Base-by-base conservation (phyloP, 1,140 invertebrate genomes). In the Orchestia grillus region DNA sequence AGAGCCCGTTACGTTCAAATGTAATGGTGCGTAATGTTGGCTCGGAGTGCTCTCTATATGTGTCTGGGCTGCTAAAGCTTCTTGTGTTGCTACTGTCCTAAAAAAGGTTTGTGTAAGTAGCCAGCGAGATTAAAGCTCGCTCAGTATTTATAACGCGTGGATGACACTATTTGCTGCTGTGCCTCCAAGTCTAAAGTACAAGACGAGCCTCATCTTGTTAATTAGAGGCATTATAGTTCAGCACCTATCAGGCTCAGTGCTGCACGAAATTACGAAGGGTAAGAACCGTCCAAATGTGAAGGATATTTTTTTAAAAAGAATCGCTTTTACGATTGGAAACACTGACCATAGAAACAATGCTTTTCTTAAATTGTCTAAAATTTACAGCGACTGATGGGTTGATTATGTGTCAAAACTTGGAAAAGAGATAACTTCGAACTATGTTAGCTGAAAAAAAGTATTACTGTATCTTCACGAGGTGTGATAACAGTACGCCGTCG, bases 1-100 rank as follows among this genome's bases (percentile, higher is more conserved):
- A 90, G 88, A 41, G 88, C 88, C 88, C 88, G 88, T 90, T 90
- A 90, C 88, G n/a, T 41, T 90, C 88, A 77, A 77, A 77, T 77
- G 62, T 77, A 77, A 77, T 77, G 62, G 62, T 36, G 62, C 62
- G 62, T 77, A 77, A 77, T 77, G 62, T 77, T 28, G 3, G 62
- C 62, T 77, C 62, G 36, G 28, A 77, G 62, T 15, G 62, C 62
- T 77, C 62, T 77, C 62, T 77, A 77, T 36, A 77, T 77, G 62
- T 77, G 62, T 77, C 62, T 77, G 62, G 11, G 62, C 62, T 36
- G 62, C 62, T 77, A 36, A 77, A 77, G 62, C 62, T 36, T 36
- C 62, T 19, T 77, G 62, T 77, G 62, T 77, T 77, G 62, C 62
- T 77, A 77, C 62, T 77, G 62, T 77, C 62, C 62, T 23, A 77